phyloP scores from a whole-genome alignment of 2,888 invertebrate species.

The Clistopyga incitator region DNA sequence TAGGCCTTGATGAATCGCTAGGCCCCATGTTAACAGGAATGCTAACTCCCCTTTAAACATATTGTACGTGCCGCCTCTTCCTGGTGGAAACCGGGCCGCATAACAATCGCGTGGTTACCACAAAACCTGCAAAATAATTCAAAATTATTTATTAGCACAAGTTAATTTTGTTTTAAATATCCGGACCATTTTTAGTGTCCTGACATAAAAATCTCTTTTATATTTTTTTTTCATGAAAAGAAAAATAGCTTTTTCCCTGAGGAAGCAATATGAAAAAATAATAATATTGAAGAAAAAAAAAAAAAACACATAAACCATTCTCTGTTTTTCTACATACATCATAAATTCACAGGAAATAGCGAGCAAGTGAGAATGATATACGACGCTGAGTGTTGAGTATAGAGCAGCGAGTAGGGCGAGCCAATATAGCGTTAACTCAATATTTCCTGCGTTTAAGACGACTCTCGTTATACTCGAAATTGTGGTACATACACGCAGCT shows the following conservation, averaged over 20 bases:
- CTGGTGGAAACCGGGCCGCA: constrained; percentile 67
- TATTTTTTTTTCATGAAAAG: not conserved
- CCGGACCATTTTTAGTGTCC: too few relatives aligned
- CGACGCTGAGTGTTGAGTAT: constrained; percentile 19
- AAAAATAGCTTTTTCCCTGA: not conserved
- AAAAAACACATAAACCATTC: not conserved
- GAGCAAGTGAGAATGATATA: constrained; percentile 31
- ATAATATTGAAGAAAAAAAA: too few relatives aligned
- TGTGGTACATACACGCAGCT: not conserved
- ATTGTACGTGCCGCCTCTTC: constrained; percentile 47
- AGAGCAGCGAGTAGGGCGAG: constrained; percentile 32
- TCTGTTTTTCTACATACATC: not conserved
- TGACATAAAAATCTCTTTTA: too few relatives aligned
- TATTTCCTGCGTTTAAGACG: constrained; percentile 61
- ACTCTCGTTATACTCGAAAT: constrained; percentile 30
- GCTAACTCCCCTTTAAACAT: constrained; percentile 68
- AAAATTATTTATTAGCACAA: not conserved
- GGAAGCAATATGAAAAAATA: not conserved
- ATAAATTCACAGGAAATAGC: not conserved
- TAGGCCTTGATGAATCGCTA: constrained; percentile 72
- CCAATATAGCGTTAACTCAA: constrained; percentile 54
- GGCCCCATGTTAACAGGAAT: constrained; percentile 74
- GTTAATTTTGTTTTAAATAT: too few relatives aligned
- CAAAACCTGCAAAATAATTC: constrained; percentile 49
- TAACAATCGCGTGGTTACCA: constrained; percentile 70